Evolutionary conservation across 23 tunicate species (phyloP), one percentile per base, ranked within the genome.

Genomic region (Halocynthia roretzi): DNA sequence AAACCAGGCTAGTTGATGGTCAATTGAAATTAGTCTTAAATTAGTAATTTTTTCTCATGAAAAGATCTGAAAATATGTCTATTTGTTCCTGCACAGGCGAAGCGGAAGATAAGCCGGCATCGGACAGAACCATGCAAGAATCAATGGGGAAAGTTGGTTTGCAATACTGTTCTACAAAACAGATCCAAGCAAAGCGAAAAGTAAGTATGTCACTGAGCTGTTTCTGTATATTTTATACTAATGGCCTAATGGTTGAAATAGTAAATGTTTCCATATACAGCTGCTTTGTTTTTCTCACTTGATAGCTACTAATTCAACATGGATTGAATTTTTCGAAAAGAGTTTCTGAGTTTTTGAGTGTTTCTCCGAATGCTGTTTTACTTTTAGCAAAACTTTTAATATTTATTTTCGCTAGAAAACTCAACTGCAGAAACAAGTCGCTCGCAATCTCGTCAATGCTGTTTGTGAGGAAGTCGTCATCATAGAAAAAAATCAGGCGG

Each of bases 121-220:
- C 78, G 17, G 78, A 85, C 31, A 72, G 51, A 65, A 21, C 72
- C 51, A 40, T 67, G 19, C 81, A 40, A 8, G 93, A 87, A 71
- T 77, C 93, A n/a, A 85, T 87, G 48, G 93, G 93, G 12, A 77
- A 76, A 87, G 77, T 81, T 9, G 93, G 86, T 7, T 71, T 87
- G 75, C 86, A 82, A 61, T 77, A 82, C 56, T 66, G 48, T 50
- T 60, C 88, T 8, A 44, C 78, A 0, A 84, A 84, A 61, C 15
- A 44, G 54, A 56, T 53, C 21, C 77, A 77, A 19, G 56, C 82
- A 56, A 76, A 66, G 54, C 56, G 81, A 11, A 54, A 51, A 9
- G 85, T 81, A 15, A 80, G 77, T 80, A 0, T 19, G 71, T 15
- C 4, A 60, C 64, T 11, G 62, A 10, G 12, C 14, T n/a, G n/a